A percentile compares a stretch with the other conserved stretches of the same genome.
These are phyloP conservation scores for Conus betulinus DNA, from an alignment of 1,140 invertebrate species.

Conservation along the genomic window DNA sequence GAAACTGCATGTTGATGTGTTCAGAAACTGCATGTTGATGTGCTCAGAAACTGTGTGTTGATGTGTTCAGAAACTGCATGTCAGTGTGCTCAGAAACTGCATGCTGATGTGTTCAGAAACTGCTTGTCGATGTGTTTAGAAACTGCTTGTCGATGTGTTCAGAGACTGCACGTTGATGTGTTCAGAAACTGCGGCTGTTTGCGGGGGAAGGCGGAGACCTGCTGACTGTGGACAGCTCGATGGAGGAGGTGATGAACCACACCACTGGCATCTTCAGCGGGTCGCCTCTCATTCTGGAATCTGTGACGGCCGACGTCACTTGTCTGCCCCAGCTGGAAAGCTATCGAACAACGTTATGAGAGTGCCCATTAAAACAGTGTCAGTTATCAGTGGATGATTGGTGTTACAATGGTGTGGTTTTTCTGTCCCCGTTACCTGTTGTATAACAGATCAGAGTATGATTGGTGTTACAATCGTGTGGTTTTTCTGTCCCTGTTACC, in stretches of 20 bases:
- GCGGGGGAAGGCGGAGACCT: constrained; percentile 47
- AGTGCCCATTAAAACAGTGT: too few species aligned
- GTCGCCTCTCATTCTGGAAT: constrained; percentile 55
- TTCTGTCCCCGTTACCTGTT: too few species aligned
- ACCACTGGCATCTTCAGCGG: constrained; percentile 46
- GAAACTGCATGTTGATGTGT: too few species aligned
- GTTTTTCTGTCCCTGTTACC: too few species aligned
- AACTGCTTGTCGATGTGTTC: constrained; percentile 1
- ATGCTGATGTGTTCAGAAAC: too few species aligned
- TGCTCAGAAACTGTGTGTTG: neutral
- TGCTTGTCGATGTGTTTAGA: neutral
- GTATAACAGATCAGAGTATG: too few species aligned
- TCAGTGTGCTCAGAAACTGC: neutral
- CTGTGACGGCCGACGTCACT: constrained; percentile 38
- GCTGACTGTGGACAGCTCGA: constrained; percentile 43
- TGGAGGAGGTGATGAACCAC: constrained; percentile 46
- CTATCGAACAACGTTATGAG: neutral
- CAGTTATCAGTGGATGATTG: too few species aligned
- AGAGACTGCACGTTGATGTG: neutral
- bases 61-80: neutral
- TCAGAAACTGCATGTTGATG: neutral
- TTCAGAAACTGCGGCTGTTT: constrained; percentile 65
- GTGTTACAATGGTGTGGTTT: too few species aligned
- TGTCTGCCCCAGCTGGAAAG: neutral
- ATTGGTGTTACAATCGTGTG: too few species aligned